Conservation (phyloP, 2,113 vertebrate species). For the Ptyas mucosa region DNA sequence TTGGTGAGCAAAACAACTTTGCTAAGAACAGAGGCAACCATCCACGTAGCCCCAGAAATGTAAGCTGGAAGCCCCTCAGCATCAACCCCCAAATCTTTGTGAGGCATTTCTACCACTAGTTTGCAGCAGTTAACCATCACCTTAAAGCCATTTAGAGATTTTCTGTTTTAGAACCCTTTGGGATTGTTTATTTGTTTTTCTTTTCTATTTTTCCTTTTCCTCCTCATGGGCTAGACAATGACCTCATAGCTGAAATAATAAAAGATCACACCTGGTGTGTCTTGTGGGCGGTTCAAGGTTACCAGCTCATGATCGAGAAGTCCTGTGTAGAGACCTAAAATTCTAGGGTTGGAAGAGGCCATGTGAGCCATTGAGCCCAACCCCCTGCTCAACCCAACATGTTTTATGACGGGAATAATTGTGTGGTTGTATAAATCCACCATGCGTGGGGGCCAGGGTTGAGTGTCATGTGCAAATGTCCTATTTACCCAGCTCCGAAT, state of each 20-base stretch:
- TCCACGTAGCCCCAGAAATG: background rate
- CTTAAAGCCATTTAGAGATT: background rate
- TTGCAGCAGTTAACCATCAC: background rate
- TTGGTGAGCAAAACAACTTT: background rate
- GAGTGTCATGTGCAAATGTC: background rate
- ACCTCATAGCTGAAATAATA: background rate
- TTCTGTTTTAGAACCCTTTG: background rate
- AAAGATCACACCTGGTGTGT: background rate
- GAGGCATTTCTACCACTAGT: background rate
- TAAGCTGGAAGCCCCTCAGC: background rate
- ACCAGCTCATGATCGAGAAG: background rate
- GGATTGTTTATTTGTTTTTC: background rate
- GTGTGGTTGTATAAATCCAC: background rate
- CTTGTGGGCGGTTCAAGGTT: background rate
- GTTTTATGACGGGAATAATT: background rate
- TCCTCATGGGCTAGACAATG: background rate
- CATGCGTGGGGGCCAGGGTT: background rate
- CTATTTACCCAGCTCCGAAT: slow-evolving; percentile 76
- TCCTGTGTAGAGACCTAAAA: background rate
- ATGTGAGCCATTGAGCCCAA: background rate
- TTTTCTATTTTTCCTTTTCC: background rate
- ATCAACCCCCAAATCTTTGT: background rate
- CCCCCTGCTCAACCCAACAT: background rate
- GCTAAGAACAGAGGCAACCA: background rate
- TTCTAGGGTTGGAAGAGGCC: background rate